A percentile compares a stretch with the other conserved stretches of the same genome.
These are phyloP conservation scores for Neomicropteryx cornuta DNA, from an alignment of 1,140 invertebrate genomes.

Conservation along the genomic window DNA sequence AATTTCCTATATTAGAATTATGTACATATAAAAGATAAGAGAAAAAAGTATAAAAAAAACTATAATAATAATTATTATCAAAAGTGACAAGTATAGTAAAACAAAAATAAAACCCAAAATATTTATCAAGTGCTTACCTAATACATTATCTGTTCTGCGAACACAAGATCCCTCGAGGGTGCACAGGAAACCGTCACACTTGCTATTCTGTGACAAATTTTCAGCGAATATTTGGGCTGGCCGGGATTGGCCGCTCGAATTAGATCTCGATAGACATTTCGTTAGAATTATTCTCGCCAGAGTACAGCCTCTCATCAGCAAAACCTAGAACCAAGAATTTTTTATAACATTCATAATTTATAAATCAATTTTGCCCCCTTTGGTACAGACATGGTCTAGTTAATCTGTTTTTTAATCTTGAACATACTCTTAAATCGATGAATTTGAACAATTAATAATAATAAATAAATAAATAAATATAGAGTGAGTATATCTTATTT, in stretches of 20 bases:
- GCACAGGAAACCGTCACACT: constrained; percentile 57
- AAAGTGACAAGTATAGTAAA: too few relatives aligned
- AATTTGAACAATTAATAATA: constrained; percentile 6
- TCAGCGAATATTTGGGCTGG: constrained; percentile 21
- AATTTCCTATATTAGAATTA: too few relatives aligned
- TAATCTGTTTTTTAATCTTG: too few relatives aligned
- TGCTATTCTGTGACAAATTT: constrained; percentile 16
- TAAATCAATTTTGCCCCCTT: not conserved
- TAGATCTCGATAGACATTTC: constrained; percentile 24
- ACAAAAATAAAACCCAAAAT: too few relatives aligned
- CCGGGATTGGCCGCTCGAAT: constrained; percentile 25
- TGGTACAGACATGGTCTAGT: too few relatives aligned
- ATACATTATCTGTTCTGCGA: too few relatives aligned
- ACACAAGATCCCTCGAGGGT: constrained; percentile 32
- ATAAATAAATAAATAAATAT: constrained; percentile 4
- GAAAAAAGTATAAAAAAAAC: too few relatives aligned
- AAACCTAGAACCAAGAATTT: constrained; percentile 31
- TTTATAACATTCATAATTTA: not conserved
- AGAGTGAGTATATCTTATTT: not conserved
- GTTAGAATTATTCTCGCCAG: constrained; percentile 30
- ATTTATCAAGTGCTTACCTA: too few relatives aligned
- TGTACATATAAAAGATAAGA: too few relatives aligned
- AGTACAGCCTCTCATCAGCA: constrained; percentile 52
- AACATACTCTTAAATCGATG: too few relatives aligned
- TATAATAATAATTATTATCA: too few relatives aligned